Evolutionary conservation across 2,113 vertebrate species (phyloP).

Genomic region (Campylorhamphus procurvoides): DNA sequence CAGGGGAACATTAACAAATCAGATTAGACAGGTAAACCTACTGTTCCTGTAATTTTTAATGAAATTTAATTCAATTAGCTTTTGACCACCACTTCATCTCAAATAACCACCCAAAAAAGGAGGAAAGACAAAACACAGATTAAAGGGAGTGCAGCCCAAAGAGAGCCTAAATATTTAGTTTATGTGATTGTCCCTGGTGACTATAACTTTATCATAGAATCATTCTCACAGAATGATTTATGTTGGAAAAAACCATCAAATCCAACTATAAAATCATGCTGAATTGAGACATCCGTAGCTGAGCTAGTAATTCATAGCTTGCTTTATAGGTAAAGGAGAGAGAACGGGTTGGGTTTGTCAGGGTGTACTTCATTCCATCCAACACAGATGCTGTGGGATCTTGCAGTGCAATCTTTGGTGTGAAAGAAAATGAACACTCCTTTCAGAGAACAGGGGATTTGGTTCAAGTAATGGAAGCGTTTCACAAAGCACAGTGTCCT

Average conservation of each 20-base stretch:
- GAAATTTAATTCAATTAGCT: conserved; percentile 14
- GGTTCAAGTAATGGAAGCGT: too few species aligned
- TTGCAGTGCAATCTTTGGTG: not conserved
- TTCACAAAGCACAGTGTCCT: too few species aligned
- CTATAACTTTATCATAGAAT: not conserved
- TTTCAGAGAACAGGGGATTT: not conserved
- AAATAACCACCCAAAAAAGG: not conserved
- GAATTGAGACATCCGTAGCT: not conserved
- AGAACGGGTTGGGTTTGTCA: not conserved
- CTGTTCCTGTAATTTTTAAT: not conserved
- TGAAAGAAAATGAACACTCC: not conserved
- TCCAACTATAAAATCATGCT: not conserved
- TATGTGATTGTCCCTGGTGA: not conserved
- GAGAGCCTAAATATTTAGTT: not conserved
- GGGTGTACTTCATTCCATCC: not conserved
- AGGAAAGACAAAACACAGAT: not conserved
- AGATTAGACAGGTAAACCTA: not conserved
- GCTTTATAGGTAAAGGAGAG: not conserved
- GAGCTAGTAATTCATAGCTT: not conserved
- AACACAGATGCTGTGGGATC: not conserved
- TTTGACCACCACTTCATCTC: not conserved
- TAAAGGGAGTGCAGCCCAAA: not conserved
- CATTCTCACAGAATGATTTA: not conserved
- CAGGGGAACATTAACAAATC: conserved; percentile 16
- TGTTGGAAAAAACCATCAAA: not conserved